phyloP scores from a whole-genome alignment of 2,797 vertebrate species.

The Rachycentron canadum region DNA sequence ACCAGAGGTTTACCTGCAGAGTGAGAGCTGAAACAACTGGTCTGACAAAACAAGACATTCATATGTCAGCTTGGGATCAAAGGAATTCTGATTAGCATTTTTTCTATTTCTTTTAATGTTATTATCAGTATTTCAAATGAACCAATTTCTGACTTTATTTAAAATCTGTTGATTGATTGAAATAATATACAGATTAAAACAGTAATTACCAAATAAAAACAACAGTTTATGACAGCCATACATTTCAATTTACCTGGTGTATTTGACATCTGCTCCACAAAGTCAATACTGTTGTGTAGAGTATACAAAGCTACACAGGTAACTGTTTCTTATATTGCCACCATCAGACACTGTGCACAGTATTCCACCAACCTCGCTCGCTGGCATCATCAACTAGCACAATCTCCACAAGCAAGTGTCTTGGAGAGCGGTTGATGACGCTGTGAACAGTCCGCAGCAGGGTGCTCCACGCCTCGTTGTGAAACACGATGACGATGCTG shows the following conservation, averaged over 20 bases:
- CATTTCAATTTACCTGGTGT: not conserved
- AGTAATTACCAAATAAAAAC: not conserved
- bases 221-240: not conserved
- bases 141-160: not conserved
- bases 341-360: not conserved
- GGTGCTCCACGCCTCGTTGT: conserved; percentile 99
- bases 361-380: conserved; percentile 89
- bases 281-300: not conserved
- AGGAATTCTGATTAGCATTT: not conserved
- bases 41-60: not conserved
- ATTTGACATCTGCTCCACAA: not conserved
- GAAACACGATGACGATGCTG: conserved; percentile 97
- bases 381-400: conserved; percentile 97
- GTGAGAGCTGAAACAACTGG: not conserved
- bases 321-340: not conserved
- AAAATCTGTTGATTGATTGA: not conserved
- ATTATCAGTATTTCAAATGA: not conserved
- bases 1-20: not conserved
- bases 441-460: conserved; percentile 95
- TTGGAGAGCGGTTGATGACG: conserved; percentile 92
- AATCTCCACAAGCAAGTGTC: conserved; percentile 91
- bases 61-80: not conserved
- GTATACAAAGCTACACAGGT: not conserved
- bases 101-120: not conserved
- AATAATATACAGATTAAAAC: not conserved